A percentile compares a stretch with the other conserved stretches of the same genome.
Conservation (phyloP, 2,797 vertebrate genomes). For the Poeciliopsis infans region DNA sequence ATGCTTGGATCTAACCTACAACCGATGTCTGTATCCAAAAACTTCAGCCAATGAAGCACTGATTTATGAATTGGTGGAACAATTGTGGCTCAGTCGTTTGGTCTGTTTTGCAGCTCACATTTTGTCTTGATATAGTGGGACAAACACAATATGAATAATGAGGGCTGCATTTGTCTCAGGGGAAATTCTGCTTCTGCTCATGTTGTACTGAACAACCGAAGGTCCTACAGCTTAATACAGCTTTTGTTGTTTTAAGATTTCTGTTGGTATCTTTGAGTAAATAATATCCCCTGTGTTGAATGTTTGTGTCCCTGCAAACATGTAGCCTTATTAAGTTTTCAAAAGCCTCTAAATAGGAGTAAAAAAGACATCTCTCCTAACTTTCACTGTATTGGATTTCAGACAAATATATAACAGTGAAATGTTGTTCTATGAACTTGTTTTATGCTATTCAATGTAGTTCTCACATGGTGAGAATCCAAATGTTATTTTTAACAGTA, state of each 20-base stretch:
- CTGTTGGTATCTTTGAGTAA: background rate
- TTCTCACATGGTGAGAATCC: background rate
- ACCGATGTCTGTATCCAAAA: background rate
- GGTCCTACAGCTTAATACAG: background rate
- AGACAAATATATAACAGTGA: background rate
- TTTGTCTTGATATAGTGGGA: background rate
- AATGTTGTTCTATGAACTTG: background rate
- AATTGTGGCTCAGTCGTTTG: background rate
- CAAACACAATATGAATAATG: background rate
- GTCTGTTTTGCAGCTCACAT: slow-evolving; percentile 2
- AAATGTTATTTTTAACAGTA: background rate
- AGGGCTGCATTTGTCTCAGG: slow-evolving; percentile 1
- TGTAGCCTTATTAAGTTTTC: background rate
- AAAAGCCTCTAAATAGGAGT: slow-evolving; percentile 3
- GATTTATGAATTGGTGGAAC: background rate
- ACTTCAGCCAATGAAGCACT: background rate
- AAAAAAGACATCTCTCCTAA: background rate
- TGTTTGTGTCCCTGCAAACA: background rate
- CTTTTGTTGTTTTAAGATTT: slow-evolving; percentile 5
- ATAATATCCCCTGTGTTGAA: background rate
- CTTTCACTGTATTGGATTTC: background rate
- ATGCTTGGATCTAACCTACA: background rate
- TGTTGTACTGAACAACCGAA: background rate
- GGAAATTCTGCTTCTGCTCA: slow-evolving; percentile 2
- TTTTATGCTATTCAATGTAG: background rate